Conservation (phyloP, 2,888 invertebrate species). For the Pristionchus entomophagus region DNA sequence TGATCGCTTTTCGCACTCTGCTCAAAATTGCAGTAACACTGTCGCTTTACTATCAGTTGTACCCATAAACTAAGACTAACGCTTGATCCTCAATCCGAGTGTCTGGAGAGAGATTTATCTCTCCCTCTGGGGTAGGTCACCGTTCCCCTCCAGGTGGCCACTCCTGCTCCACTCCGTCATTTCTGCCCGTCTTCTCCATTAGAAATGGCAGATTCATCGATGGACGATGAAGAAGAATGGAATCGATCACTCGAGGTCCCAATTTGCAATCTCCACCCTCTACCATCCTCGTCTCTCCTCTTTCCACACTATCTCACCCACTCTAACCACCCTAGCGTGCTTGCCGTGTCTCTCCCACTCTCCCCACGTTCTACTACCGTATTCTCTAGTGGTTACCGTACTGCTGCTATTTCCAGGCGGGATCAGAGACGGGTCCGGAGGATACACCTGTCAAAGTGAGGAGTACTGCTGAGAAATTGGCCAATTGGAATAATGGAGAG, state of each 20-base stretch:
- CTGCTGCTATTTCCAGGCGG: neutral
- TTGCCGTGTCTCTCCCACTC: no score
- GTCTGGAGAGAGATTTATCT: no score
- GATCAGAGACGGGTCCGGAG: constrained; percentile 30
- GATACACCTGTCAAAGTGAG: constrained; percentile 34
- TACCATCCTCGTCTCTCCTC: neutral
- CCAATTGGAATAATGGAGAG: constrained; percentile 56
- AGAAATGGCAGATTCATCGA: constrained; percentile 17
- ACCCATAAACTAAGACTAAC: neutral
- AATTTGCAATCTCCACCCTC: neutral
- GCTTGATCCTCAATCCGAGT: no score
- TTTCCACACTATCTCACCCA: neutral
- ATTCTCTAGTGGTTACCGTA: neutral
- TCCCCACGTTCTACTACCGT: no score
- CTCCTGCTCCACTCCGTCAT: constrained; percentile 42
- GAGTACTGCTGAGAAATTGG: constrained; percentile 59
- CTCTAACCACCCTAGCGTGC: neutral
- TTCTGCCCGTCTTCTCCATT: neutral
- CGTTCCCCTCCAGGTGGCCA: constrained; percentile 13
- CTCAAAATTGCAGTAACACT: neutral
- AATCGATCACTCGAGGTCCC: constrained; percentile 13
- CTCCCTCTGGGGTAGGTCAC: neutral
- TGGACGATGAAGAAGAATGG: constrained; percentile 36
- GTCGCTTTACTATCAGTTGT: neutral
- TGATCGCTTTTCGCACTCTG: neutral